These are phyloP conservation scores for Noctua fimbriata DNA, from an alignment of 2,888 invertebrate species.

Conservation along the genomic window DNA sequence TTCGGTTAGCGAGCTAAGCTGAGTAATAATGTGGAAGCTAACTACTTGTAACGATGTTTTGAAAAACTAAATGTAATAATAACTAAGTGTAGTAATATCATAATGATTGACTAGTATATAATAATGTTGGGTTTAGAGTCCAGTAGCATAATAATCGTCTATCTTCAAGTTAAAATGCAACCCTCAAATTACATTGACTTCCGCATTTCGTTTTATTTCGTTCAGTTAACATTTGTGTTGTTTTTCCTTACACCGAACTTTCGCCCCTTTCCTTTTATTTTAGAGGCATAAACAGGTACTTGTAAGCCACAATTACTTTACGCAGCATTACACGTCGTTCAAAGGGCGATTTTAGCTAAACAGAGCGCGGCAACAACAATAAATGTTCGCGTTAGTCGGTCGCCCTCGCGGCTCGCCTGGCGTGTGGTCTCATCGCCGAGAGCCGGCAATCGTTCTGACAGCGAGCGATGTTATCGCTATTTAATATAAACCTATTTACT, in stretches of 20 bases:
- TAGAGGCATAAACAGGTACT: slow-evolving; percentile 57
- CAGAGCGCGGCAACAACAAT: slow-evolving; percentile 59
- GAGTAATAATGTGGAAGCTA: slow-evolving; percentile 18
- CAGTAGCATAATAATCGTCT: background rate
- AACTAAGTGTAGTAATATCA: background rate
- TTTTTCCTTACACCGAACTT: slow-evolving; percentile 29
- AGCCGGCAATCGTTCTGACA: slow-evolving; percentile 82
- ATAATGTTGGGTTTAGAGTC: background rate
- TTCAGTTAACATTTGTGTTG: slow-evolving; percentile 5
- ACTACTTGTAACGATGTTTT: slow-evolving; percentile 29
- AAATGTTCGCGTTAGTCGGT: slow-evolving; percentile 65
- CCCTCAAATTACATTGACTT: slow-evolving; percentile 5
- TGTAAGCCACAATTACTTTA: slow-evolving; percentile 59
- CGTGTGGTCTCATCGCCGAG: slow-evolving; percentile 82
- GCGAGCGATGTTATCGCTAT: slow-evolving; percentile 81
- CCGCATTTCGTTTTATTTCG: slow-evolving; percentile 23
- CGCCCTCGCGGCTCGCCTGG: slow-evolving; percentile 65
- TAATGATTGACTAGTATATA: slow-evolving; percentile 5
- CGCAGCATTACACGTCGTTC: slow-evolving; percentile 61
- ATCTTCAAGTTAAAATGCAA: background rate
- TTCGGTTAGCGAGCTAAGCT: slow-evolving; percentile 31
- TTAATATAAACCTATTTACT: slow-evolving; percentile 79
- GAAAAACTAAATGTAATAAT: slow-evolving; percentile 1
- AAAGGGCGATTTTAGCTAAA: slow-evolving; percentile 59
- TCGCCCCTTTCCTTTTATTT: slow-evolving; percentile 39